Base-by-base conservation (phyloP, 2,888 invertebrate genomes). In the Tridacna gigas region DNA sequence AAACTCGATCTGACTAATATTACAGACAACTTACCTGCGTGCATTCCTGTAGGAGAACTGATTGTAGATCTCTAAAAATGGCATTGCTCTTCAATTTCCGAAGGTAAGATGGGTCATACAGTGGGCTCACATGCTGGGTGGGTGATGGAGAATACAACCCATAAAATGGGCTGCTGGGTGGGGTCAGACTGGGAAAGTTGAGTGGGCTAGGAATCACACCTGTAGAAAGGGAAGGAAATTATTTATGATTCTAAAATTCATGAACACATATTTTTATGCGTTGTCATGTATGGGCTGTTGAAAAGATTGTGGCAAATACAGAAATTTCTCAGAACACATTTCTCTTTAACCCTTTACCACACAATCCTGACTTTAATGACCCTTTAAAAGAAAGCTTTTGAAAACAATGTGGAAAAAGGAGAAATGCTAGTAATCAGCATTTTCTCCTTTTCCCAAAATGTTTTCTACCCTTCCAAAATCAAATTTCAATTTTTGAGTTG, bases 31-130 rank as follows among this genome's bases (percentile, higher is more conserved):
- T 56, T 80, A 85, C 85, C 82, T 85, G 88, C 28, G 84, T 74
- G 77, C 90, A 91, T 84, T 91, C 91, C 69, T 91, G 89, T 37
- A 88, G 79, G 0, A 91, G 88, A 0, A 90, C 71, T 37, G 84
- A 83, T 76, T 91, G 89, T n/a, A 91, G 80, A 45, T 91, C 91
- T n/a, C 84, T 73, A 79, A 91, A 91, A 88, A 92, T 89, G 22
- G 92, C 91, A 79, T 92, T 90, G 61, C 85, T 90, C 74, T 89
- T 89, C 22, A 91, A 86, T 37, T 89, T 83, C 5, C 84, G 75
- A n/a, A 91, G 86, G 69, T 88, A 89, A 13, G 76, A 56, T n/a
- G 83, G 85, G 73, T 83, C 85, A 69, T 83, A 84, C 77, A 82
- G 51, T 13, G 88, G 78, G 18, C 80, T 80, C 60, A 80, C 78